Base-by-base conservation (phyloP, 2,888 invertebrate species). In the Diarsia dahlii region DNA sequence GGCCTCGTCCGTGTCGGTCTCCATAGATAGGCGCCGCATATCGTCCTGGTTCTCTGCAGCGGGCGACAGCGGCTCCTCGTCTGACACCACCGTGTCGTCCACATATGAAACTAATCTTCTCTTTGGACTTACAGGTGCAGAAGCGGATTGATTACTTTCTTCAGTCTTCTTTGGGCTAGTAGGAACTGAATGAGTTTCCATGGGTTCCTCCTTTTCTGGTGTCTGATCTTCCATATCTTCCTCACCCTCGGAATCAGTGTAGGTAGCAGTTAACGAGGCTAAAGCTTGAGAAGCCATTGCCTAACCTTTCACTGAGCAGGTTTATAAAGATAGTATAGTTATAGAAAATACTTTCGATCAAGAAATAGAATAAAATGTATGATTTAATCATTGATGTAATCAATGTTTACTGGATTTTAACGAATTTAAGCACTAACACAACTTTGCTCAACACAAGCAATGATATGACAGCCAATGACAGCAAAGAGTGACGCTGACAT, bases 221-320 rank as follows among this genome's bases (percentile, higher is more conserved):
- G 96, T 96, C 84, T 96, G 95, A 84, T 97, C 97, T 91, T 97
- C 97, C 93, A 97, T 97, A 81, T 98, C 98, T 88, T 98, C 98
- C 93, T 99, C 99, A 71, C 98, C 98, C 95, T 99, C 99, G 0
- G 99, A 99, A 93, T 99, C 99, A 1, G 99, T 99, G 93, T 99
- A 99, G 63, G 98, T 98, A 48, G 98, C 99, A 70, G 99, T 99
- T 86, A 99, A 96, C 70, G 98, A 98, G 76, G 98, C 98, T 92
- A 99, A 96, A 58, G 98, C 99, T 92, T 97, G 96, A 5, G 96
- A 96, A 67, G 97, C 92, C 97, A 97, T 97, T 63, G 52, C 73
- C 45, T 45, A n/a, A 46, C n/a, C 34, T 20, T 46, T 39, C 6
- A 67, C 50, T 20, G 15, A 39, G 10, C 48, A 54, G 63, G 62